phyloP scores from a whole-genome alignment of 92 coral and sea anemone species.

The Parazoanthus swiftii region DNA sequence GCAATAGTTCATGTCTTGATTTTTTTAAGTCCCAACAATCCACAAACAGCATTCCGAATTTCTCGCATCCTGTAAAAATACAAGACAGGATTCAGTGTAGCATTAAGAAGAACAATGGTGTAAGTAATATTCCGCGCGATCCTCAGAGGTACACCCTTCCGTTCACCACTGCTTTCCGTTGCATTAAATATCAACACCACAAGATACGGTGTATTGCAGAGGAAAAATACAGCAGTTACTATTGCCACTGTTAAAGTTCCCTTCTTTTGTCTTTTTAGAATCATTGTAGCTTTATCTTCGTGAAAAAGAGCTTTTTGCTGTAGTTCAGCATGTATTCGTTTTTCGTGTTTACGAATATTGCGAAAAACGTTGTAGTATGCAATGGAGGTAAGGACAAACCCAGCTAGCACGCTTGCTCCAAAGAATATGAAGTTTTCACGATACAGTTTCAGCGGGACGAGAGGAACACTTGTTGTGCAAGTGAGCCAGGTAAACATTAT shows the following conservation, averaged over 20 bases:
- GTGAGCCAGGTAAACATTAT: not conserved
- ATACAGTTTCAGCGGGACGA: not conserved
- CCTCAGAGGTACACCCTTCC: not conserved
- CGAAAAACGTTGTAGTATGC: not conserved
- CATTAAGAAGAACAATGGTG: not conserved
- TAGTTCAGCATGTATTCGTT: not conserved
- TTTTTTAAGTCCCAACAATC: not conserved
- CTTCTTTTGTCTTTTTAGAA: not conserved
- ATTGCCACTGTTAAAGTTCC: conserved; percentile 1
- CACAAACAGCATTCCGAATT: conserved; percentile 1
- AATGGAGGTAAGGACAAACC: not conserved
- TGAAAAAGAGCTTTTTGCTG: not conserved
- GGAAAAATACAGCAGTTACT: not conserved
- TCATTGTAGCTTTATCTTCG: not conserved
- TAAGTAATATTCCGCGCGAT: not conserved
- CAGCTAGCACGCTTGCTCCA: conserved; percentile 3
- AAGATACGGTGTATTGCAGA: conserved; percentile 3
- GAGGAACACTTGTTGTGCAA: not conserved
- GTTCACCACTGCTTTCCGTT: not conserved
- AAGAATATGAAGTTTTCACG: conserved; percentile 16
- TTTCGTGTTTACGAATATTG: conserved; percentile 9
- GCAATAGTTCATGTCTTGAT: no score
- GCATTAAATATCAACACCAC: not conserved
- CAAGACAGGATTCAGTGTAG: not conserved
- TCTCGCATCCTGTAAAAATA: conserved; percentile 4